Base-by-base conservation (phyloP, 2,888 invertebrate genomes). In the Agonopterix alstromeriana region DNA sequence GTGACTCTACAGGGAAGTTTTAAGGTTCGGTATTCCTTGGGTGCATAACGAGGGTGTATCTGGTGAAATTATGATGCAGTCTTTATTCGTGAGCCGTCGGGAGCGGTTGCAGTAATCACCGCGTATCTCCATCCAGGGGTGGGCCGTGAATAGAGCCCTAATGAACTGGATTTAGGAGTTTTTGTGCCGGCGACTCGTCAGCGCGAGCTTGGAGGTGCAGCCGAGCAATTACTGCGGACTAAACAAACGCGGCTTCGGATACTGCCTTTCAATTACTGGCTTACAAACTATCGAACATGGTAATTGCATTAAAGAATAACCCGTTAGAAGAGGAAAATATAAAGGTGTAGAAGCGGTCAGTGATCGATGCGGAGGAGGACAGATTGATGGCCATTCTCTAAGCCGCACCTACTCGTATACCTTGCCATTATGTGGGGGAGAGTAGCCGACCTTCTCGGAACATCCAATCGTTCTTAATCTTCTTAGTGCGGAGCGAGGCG, bases 111-210 rank as follows among this genome's bases (percentile, higher is more conserved):
- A 87, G 87, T 88, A 88, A 88, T 88, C 88, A 88, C 87, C 87
- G 86, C 84, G 87, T 86, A 85, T 88, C 88, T 87, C 84, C 85
- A 86, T 80, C 85, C 86, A 85, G 85, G 88, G 87, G 88, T 80
- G 83, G 80, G 76, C 77, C 70, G 73, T 88, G 88, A 88, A 88
- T 88, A 79, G 88, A 81, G 84, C 79, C 85, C 87, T 87, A 88
- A 88, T 88, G 88, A 88, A 88, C 88, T 88, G 88, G 87, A 88
- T 88, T 88, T 88, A 86, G 88, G 86, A 85, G 86, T 86, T 88
- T 88, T 88, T 87, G 87, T 88, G 79, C 79, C 73, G 76, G 73
- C 75, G 76, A 82, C 77, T 86, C 85, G 83, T 84, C 87, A 84
- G 80, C 75, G 35, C 10, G 38, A n/a, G n/a, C 10, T 38, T 10